Evolutionary conservation across 2,888 invertebrate genomes (phyloP), one percentile per base, ranked within the genome.

Genomic region (Lasius platythorax): DNA sequence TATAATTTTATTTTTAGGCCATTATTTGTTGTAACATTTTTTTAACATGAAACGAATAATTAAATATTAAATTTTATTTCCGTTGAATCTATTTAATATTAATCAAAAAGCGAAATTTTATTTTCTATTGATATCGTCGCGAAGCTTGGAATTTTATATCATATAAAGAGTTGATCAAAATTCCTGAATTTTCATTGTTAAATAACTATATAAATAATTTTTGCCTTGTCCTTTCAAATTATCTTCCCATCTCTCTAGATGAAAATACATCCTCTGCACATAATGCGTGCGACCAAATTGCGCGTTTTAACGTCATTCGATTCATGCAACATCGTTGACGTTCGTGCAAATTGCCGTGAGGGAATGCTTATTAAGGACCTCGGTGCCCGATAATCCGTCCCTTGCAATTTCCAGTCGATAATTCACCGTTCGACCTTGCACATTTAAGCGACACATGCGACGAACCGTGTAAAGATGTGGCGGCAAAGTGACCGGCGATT

Each of bases 301-400:
- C 83, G 63, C 66, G 46, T 83, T 68, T 83, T 79, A 50, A 61
- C 56, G 82, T 82, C 75, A 70, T 30, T 58, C 70, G 70, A 30
- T 50, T 83, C 61, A 68, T 64, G 37, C 53, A 68, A 75, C 84
- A 50, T 15, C 53, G 67, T 37, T 37, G 37, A 37, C 37, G 37
- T 30, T 74, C 63, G 75, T 56, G 82, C 78, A 82, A 87, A 87
- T 85, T 87, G 87, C 76, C 64, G 53, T 68, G 66, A 75, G 70
- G 82, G 72, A 85, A 79, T 73, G 87, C 83, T 87, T 83, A 87
- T 87, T 87, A 87, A 87, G 85, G 72, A 73, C 40, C 68, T 68
- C 58, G 76, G 67, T 68, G 83, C 56, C 28, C 76, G 85, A 81
- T 87, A 83, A 87, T 87, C 83, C 79, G 66, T 64, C 66, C 58